These are phyloP conservation scores for Cyphomyrus discorhynchus DNA, from an alignment of 2,113 vertebrate species.

Conservation along the genomic window DNA sequence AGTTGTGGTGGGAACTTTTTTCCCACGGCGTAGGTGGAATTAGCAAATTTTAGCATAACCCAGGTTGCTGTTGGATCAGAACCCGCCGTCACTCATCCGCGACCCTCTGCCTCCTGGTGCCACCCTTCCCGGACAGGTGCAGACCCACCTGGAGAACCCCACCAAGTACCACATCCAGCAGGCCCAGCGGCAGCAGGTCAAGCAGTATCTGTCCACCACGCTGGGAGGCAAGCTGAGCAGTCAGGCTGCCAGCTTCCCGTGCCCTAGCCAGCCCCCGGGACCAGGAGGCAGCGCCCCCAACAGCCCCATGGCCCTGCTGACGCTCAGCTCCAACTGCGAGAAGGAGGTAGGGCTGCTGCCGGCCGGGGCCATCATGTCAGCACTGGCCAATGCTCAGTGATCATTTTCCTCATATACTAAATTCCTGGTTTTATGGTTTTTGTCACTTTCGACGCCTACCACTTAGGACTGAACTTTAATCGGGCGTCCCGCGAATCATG, in stretches of 20 bases:
- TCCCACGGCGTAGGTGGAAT: neutral
- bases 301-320: slow-evolving; percentile 85
- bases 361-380: too few species aligned
- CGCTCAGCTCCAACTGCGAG: slow-evolving; percentile 79
- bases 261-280: slow-evolving; percentile 82
- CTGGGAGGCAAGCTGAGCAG: slow-evolving; percentile 83
- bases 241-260: slow-evolving; percentile 78
- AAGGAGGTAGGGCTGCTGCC: slow-evolving; percentile 67
- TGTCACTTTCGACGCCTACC: neutral
- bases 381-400: neutral
- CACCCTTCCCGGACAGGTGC: slow-evolving; percentile 63
- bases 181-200: slow-evolving; percentile 92
- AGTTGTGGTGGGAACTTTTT: neutral
- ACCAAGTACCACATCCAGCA: slow-evolving; percentile 95
- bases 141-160: slow-evolving; percentile 91
- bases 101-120: neutral
- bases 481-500: neutral
- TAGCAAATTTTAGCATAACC: neutral
- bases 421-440: neutral
- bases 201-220: slow-evolving; percentile 91
- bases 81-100: neutral
- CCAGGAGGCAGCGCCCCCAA: slow-evolving; percentile 80
- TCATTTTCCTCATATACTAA: too few species aligned
- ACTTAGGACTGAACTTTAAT: neutral
- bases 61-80: neutral